phyloP scores from a whole-genome alignment of 2,888 invertebrate genomes.

The Cyaniris semiargus region DNA sequence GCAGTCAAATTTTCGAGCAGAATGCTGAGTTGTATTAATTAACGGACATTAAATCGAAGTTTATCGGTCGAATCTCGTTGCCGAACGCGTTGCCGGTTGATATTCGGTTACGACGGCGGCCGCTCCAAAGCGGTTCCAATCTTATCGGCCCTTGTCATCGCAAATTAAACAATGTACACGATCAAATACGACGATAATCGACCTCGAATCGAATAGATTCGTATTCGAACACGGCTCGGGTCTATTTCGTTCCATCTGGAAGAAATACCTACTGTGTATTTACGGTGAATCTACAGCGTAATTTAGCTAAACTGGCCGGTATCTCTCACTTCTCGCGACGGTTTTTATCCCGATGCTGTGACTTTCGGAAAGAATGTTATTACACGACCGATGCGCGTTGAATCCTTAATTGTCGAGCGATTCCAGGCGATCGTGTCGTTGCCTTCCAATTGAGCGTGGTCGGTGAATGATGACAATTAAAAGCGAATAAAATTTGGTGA shows the following conservation, averaged over 20 bases:
- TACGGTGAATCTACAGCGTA: neutral
- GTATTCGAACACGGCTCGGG: constrained; percentile 48
- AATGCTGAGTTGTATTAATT: constrained; percentile 78
- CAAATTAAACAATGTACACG: constrained; percentile 73
- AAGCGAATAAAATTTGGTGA: constrained; percentile 64
- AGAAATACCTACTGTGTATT: constrained; percentile 5
- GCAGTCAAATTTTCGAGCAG: constrained; percentile 71
- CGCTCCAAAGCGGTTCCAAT: constrained; percentile 57
- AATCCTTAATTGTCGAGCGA: constrained; percentile 72
- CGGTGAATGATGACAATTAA: constrained; percentile 76
- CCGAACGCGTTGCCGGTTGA: constrained; percentile 74
- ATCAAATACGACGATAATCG: constrained; percentile 59
- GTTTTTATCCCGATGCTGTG: constrained; percentile 68
- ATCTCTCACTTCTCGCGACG: constrained; percentile 73
- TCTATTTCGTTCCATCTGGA: constrained; percentile 55
- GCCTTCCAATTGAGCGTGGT: constrained; percentile 75
- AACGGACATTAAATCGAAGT: constrained; percentile 79
- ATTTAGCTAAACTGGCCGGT: constrained; percentile 61
- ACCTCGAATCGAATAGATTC: constrained; percentile 41
- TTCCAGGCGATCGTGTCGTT: constrained; percentile 66
- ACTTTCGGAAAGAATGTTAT: constrained; percentile 78
- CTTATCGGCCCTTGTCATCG: constrained; percentile 75
- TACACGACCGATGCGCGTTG: constrained; percentile 74
- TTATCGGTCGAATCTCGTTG: constrained; percentile 78
- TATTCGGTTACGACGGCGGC: constrained; percentile 58